Conservation (phyloP, 2,888 invertebrate genomes). For the Coleophora flavipennella region DNA sequence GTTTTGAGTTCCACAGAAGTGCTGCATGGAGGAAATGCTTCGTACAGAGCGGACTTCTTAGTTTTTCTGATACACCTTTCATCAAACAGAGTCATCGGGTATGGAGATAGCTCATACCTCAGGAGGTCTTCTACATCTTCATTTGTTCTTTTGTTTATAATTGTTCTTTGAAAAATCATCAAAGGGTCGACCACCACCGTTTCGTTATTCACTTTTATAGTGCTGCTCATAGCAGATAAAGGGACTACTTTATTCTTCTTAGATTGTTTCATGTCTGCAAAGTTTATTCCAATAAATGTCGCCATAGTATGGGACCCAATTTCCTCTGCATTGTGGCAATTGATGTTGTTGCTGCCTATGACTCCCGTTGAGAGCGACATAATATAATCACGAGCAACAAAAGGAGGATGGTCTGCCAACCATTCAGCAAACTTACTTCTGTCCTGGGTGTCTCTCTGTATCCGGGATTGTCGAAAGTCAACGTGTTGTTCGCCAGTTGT, state of each 20-base stretch:
- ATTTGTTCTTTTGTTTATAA: neutral
- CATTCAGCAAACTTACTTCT: neutral
- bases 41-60: too few species aligned
- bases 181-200: conserved; percentile 2
- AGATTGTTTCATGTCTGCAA: neutral
- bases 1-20: too few species aligned
- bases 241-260: neutral
- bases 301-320: neutral
- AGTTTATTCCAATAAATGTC: neutral
- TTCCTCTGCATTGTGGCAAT: neutral
- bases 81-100: too few species aligned
- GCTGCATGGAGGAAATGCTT: too few species aligned
- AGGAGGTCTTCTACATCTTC: too few species aligned
- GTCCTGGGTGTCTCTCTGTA: conserved; percentile 2
- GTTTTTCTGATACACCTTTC: too few species aligned
- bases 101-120: too few species aligned
- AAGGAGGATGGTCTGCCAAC: conserved; percentile 3
- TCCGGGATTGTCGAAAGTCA: neutral
- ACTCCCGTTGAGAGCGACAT: conserved; percentile 2
- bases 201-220: neutral
- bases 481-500: neutral
- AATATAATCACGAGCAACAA: neutral
- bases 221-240: neutral
- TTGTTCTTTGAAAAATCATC: conserved; percentile 1
- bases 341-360: conserved; percentile 1